phyloP scores from a whole-genome alignment of 1,140 invertebrate species.

The Penaeus indicus region DNA sequence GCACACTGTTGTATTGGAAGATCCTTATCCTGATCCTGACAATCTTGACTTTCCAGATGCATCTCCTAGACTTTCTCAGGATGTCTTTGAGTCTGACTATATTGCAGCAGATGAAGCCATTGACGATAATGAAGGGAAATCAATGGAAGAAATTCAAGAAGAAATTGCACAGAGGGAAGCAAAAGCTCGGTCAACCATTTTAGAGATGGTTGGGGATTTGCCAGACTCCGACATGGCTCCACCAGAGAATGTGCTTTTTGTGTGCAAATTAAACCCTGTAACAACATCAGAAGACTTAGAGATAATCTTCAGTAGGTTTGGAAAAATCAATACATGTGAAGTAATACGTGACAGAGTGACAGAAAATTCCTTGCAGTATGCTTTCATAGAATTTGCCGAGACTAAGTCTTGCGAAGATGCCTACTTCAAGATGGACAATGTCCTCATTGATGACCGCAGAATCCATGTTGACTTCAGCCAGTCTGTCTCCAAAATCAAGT shows the following conservation, averaged over 20 bases:
- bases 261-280: conserved; percentile 99
- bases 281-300: conserved; percentile 98
- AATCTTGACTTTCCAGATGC: conserved; percentile 82
- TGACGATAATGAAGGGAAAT: conserved; percentile 90
- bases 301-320: conserved; percentile 98
- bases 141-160: conserved; percentile 87
- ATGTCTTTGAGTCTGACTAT: conserved; percentile 82
- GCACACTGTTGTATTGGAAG: conserved; percentile 96
- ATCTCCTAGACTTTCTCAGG: conserved; percentile 89
- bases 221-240: conserved; percentile 97
- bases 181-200: conserved; percentile 94
- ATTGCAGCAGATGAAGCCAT: conserved; percentile 96
- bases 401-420: conserved; percentile 96
- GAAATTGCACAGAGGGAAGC: conserved; percentile 92
- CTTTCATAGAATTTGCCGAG: conserved; percentile 98
- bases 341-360: conserved; percentile 95
- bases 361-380: conserved; percentile 97
- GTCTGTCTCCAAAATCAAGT: conserved; percentile 93
- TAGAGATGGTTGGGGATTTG: conserved; percentile 99
- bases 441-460: conserved; percentile 96
- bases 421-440: conserved; percentile 99
- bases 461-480: conserved; percentile 99
- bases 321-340: conserved; percentile 94
- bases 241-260: conserved; percentile 98
- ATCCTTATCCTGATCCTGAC: conserved; percentile 93